Evolutionary conservation across 2,113 vertebrate species (phyloP), one percentile per base, ranked within the genome.

Genomic region (Eleginops maclovinus): DNA sequence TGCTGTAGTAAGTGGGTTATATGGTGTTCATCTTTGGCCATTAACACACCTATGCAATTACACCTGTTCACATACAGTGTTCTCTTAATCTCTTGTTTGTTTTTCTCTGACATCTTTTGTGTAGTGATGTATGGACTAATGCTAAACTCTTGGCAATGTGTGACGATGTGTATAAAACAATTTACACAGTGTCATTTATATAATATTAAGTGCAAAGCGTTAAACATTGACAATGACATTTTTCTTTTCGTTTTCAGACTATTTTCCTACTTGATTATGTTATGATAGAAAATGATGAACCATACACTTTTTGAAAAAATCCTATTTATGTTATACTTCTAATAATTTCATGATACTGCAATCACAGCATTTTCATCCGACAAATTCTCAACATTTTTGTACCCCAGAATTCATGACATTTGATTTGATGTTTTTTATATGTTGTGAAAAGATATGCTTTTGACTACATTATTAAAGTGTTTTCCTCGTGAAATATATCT

Each of bases 41-140:
- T 63, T 65, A 60, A 65, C 54, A 58, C 71, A 44, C 46, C 63
- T 40, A 1, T 50, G 31, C 50, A 44, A 51, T 61, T 41, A 36
- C 24, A 56, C 21, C 10, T 62, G 9, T 22, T 16, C 10, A 66
- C 10, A 36, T 17, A 46, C 21, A 24, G 51, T 53, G 4, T 21
- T 21, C 41, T 56, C 16, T 36, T 17, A 26, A 43, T 19, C 14
- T 22, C 16, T 10, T 17, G 13, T 36, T n/a, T 64, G 4, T 46
- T 11, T 58, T 26, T 43, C 36, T 54, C 51, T 41, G 26, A 28
- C 15, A 17, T 24, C 26, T 61, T 66, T 41, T 46, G 14, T 71
- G 19, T 26, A 76, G 22, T 12, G 21, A 68, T 75, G 59, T 28
- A 22, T 26, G 26, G 28, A 40, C 21, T 73, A 53, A 51, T 24